Conservation (phyloP, 2,797 vertebrate genomes). For the Melanotaenia trifasciata region DNA sequence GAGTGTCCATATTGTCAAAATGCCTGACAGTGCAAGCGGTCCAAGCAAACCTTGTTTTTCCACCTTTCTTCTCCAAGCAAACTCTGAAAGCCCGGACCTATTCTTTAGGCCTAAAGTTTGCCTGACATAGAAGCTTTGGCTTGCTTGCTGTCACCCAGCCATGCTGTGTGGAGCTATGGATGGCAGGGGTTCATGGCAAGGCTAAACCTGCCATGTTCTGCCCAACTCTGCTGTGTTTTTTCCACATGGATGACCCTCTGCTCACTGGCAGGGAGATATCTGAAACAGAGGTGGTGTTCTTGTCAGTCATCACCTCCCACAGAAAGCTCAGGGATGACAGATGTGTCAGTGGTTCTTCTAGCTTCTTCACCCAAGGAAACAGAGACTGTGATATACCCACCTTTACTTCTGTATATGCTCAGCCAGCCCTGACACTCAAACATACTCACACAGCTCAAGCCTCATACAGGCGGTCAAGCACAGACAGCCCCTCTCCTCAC, state of each 20-base stretch:
- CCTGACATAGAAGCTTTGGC: slow-evolving; percentile 76
- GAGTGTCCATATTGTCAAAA: slow-evolving; percentile 73
- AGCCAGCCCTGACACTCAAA: slow-evolving; percentile 40
- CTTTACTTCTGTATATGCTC: slow-evolving; percentile 43
- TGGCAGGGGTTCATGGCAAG: slow-evolving; percentile 71
- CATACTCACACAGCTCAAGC: slow-evolving; percentile 49
- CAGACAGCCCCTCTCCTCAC: slow-evolving; percentile 59
- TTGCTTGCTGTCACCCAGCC: slow-evolving; percentile 81
- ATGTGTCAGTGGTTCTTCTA: slow-evolving; percentile 54
- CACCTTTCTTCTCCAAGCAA: slow-evolving; percentile 72
- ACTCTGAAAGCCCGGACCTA: slow-evolving; percentile 72
- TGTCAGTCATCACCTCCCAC: slow-evolving; percentile 68
- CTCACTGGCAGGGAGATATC: slow-evolving; percentile 35
- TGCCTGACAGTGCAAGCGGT: slow-evolving; percentile 69
- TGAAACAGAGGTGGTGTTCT: slow-evolving; percentile 65
- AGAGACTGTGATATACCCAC: slow-evolving; percentile 41
- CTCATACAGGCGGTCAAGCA: slow-evolving; percentile 51
- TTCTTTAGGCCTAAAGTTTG: slow-evolving; percentile 67
- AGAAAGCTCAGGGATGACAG: slow-evolving; percentile 58
- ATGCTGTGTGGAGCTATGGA: slow-evolving; percentile 74
- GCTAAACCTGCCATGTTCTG: slow-evolving; percentile 75
- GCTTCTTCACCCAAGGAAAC: slow-evolving; percentile 59
- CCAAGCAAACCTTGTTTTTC: slow-evolving; percentile 80
- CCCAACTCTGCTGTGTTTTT: slow-evolving; percentile 57
- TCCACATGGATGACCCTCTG: slow-evolving; percentile 64